Conservation (phyloP, 2,113 vertebrate species). For the Phyllostomus hastatus region DNA sequence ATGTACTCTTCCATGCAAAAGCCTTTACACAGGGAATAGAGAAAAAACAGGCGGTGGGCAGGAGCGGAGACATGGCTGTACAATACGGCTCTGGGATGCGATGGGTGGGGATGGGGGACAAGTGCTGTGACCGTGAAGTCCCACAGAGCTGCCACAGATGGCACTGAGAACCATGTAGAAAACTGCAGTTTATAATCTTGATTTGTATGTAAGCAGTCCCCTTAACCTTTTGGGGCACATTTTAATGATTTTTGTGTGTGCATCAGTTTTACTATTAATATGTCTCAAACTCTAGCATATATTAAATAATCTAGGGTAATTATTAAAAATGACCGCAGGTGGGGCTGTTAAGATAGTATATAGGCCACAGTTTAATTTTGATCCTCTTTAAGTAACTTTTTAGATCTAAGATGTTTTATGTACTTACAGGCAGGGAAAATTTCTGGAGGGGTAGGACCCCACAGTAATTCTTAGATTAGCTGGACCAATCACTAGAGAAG, state of each 20-base stretch:
- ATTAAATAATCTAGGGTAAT: not conserved
- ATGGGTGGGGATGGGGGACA: not conserved
- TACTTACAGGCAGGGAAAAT: not conserved
- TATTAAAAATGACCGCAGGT: not conserved
- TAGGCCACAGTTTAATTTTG: not conserved
- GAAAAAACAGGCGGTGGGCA: not conserved
- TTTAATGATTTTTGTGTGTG: not conserved
- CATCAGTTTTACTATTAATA: not conserved
- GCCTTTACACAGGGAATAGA: not conserved
- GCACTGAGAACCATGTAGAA: not conserved
- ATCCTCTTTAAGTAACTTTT: not conserved
- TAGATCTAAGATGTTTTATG: not conserved
- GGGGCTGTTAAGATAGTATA: not conserved
- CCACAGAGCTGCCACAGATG: not conserved
- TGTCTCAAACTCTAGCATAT: not conserved
- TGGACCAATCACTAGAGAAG: not conserved
- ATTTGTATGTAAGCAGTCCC: not conserved
- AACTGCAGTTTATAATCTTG: not conserved
- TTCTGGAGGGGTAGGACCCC: not conserved
- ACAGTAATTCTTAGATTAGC: not conserved
- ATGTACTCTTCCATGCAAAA: not conserved
- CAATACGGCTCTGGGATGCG: not conserved
- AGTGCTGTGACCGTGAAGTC: not conserved
- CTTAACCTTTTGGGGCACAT: not conserved
- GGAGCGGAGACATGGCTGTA: not conserved